Evolutionary conservation across 1,140 invertebrate genomes (phyloP), one percentile per base, ranked within the genome.

Genomic region (Trachelipus rathkii): DNA sequence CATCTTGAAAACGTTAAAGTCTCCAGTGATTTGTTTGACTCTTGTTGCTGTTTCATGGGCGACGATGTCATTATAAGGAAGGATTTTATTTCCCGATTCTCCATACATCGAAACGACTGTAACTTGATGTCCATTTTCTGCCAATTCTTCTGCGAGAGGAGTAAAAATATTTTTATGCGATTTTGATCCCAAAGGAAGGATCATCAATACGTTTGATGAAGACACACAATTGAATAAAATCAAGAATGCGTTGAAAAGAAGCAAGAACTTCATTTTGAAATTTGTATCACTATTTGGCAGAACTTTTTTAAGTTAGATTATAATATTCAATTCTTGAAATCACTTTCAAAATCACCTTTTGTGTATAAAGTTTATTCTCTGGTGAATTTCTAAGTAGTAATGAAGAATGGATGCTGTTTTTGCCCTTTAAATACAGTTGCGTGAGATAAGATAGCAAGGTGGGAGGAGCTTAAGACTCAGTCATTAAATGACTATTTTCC

Each of bases 41-140:
- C 72, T 67, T 45, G 71, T 44, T 73, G 73, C 75, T 43, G 79
- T 75, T 3, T 66, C 73, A 24, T 50, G 44, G 60, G 79, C 79
- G 2, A 77, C 77, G 43, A 82, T 80, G 72, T 82, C 81, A 43
- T 76, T 82, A 72, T 77, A 82, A 60, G 77, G 67, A 44, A 23
- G 44, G 84, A 74, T 0, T 85, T 85, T 72, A 83, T 53, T 4
- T 82, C 44, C n/a, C 44, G 75, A 76, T 33, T 33, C 33, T 33
- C 33, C 33, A 72, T 81, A 77, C 44, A 81, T 77, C 0, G 86
- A 88, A 3, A 90, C 86, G 0, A 89, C 85, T 10, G 89, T 90
- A 3, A 90, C 86, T 78, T 89, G 86, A 80, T 90, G 89, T 2
- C 89, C 89, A 72, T 87, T 85, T 0, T 82, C 76, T 0, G 88